Conservation (phyloP, 1,140 invertebrate genomes). For the Antheraea pernyi region DNA sequence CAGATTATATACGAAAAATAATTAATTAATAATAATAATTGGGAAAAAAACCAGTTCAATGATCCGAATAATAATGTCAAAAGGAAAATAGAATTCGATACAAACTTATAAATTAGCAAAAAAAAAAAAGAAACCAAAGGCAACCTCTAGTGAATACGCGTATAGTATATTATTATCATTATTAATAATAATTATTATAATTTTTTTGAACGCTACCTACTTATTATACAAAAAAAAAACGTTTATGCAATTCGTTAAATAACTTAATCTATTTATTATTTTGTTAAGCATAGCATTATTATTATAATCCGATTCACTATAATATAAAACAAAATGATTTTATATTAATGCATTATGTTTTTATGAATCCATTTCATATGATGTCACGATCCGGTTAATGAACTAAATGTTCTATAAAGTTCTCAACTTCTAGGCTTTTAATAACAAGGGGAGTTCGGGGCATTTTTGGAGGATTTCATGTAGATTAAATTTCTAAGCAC, state of each 20-base stretch:
- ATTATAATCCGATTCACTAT: not conserved
- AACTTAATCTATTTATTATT: constrained; percentile 38
- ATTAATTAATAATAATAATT: no score
- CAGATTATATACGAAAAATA: no score
- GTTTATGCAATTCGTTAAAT: constrained; percentile 46
- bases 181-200: constrained; percentile 12
- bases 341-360: no score
- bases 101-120: not conserved
- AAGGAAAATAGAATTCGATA: not conserved
- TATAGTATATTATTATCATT: constrained; percentile 13
- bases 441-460: no score
- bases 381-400: constrained; percentile 1
- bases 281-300: constrained; percentile 35
- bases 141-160: constrained; percentile 10
- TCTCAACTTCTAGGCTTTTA: not conserved
- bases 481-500: no score
- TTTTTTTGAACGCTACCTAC: constrained; percentile 46
- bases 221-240: constrained; percentile 46
- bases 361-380: not conserved
- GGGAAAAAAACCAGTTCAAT: no score
- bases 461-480: no score
- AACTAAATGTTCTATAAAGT: no score
- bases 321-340: not conserved
- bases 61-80: not conserved
- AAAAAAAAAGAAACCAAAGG: constrained; percentile 9